Evolutionary conservation across 2,797 vertebrate species (phyloP).

Genomic region (Onychomys arenicola): DNA sequence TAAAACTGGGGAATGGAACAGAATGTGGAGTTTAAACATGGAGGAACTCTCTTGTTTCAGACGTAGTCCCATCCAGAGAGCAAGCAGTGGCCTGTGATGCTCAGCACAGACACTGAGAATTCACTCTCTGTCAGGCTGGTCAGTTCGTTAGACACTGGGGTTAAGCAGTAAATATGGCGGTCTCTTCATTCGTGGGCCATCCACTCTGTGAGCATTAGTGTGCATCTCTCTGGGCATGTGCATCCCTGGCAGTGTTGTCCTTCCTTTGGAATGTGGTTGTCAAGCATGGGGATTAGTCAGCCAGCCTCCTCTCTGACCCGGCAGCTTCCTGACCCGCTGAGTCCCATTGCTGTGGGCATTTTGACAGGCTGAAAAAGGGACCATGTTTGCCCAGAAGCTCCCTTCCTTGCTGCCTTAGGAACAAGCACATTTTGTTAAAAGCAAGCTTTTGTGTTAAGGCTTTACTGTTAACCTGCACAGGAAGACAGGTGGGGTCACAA

Average conservation of each 20-base stretch:
- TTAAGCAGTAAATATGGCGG: not conserved
- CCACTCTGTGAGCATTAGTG: not conserved
- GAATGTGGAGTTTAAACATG: not conserved
- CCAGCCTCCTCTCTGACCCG: not conserved
- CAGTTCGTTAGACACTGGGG: not conserved
- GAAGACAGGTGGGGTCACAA: not conserved
- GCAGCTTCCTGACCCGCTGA: not conserved
- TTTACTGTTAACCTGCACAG: slow-evolving; percentile 34
- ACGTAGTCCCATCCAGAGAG: not conserved
- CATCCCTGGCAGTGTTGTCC: not conserved
- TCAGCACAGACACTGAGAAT: not conserved
- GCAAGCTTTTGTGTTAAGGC: slow-evolving; percentile 54
- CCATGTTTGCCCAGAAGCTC: not conserved
- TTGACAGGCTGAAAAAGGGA: not conserved
- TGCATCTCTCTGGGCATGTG: not conserved
- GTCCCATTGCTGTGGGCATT: not conserved
- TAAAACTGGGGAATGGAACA: not conserved
- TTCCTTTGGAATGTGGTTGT: not conserved
- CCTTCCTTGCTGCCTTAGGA: slow-evolving; percentile 29
- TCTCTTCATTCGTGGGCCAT: not conserved
- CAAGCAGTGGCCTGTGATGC: not conserved
- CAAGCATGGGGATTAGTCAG: not conserved
- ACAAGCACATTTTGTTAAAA: slow-evolving; percentile 48
- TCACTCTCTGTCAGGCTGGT: not conserved
- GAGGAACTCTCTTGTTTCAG: not conserved